Percentiles rank a stretch among this genome's conserved stretches.
phyloP scores from a whole-genome alignment of 2,888 invertebrate species.

The Ommatoiulus sabulosus region DNA sequence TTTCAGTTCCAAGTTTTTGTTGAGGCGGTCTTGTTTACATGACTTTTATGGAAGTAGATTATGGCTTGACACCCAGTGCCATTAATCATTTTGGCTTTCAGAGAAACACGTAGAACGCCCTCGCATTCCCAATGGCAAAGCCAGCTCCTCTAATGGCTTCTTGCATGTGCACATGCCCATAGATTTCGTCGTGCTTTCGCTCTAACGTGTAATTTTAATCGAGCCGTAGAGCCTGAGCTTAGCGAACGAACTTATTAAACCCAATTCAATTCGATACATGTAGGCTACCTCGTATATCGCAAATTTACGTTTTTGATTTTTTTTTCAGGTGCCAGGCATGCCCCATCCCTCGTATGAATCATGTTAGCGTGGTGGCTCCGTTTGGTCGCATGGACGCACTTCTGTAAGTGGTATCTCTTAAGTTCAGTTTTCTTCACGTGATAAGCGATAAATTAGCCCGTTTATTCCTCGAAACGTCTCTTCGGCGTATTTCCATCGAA shows the following conservation, averaged over 20 bases:
- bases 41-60: constrained; percentile 43
- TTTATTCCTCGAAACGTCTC: not conserved
- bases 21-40: constrained; percentile 21
- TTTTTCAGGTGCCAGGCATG: constrained; percentile 44
- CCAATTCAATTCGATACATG: not conserved
- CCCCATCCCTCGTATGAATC: constrained; percentile 19
- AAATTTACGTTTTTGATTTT: not conserved
- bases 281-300: not conserved
- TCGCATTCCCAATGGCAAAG: not conserved
- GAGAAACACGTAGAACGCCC: constrained; percentile 11
- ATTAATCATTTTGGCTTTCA: constrained; percentile 36
- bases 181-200: not conserved
- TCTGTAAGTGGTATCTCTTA: not conserved
- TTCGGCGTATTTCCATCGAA: not conserved
- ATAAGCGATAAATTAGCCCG: not conserved
- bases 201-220: constrained; percentile 37
- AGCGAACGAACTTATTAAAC: not conserved
- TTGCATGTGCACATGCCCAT: not conserved
- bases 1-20: not conserved
- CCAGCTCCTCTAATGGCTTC: not conserved
- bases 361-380: constrained; percentile 45
- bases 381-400: constrained; percentile 38
- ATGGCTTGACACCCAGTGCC: constrained; percentile 5
- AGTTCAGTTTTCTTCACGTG: not conserved
- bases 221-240: not conserved